Conservation (phyloP, 92 coral and sea anemone genomes). For the Pocillopora grandis region DNA sequence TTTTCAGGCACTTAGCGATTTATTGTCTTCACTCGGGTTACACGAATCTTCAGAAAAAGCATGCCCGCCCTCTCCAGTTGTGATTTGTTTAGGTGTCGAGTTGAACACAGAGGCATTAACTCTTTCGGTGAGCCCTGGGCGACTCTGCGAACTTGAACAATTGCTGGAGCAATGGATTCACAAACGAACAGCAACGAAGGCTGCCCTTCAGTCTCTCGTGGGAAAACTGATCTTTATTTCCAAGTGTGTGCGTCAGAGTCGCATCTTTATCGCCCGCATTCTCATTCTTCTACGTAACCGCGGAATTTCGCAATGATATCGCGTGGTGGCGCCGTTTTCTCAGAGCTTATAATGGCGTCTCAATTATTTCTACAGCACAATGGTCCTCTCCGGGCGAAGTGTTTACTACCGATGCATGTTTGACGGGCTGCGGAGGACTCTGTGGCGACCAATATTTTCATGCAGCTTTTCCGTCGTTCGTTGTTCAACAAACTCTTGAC, state of each 20-base stretch:
- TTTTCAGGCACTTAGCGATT: slow-evolving; percentile 4
- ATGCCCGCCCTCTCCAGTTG: not conserved
- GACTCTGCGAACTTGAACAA: not conserved
- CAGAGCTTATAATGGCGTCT: slow-evolving; percentile 29
- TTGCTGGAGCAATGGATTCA: not conserved
- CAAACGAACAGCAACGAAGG: not conserved
- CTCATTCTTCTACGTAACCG: slow-evolving; percentile 2
- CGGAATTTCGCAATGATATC: too few relatives aligned
- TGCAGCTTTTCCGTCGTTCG: too few relatives aligned
- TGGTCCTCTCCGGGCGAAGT: slow-evolving; percentile 21
- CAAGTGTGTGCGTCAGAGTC: slow-evolving; percentile 54
- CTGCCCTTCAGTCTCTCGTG: not conserved
- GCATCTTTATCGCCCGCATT: slow-evolving; percentile 37
- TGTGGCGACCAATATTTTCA: too few relatives aligned
- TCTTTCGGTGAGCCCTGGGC: not conserved
- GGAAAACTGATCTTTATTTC: slow-evolving; percentile 43
- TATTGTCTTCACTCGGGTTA: not conserved
- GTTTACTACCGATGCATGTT: too few relatives aligned
- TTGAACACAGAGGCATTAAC: not conserved
- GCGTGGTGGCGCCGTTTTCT: slow-evolving; percentile 34
- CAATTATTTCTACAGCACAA: not conserved
- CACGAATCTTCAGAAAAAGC: not conserved
- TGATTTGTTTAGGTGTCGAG: not conserved
- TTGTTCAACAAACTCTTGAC: too few relatives aligned
- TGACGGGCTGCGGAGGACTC: too few relatives aligned